Conservation (phyloP, 92 coral and sea anemone genomes). For the Blastomussa wellsi region DNA sequence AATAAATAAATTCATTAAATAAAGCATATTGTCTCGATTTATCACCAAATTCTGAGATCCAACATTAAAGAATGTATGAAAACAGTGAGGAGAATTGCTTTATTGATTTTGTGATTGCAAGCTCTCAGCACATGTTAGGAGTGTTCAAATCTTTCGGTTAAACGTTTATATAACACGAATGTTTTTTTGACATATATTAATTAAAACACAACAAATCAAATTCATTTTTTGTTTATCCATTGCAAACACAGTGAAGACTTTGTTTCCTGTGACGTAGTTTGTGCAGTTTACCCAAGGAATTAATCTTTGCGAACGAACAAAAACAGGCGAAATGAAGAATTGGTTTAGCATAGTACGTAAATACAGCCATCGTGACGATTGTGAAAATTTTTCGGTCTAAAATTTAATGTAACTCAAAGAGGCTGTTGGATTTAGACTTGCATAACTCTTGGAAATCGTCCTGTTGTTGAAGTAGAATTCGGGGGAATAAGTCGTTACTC, state of each 20-base stretch:
- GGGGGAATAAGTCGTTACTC: too few species aligned
- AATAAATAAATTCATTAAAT: background rate
- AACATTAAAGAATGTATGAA: background rate
- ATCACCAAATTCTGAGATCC: background rate
- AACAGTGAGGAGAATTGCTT: background rate
- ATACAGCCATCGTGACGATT: background rate
- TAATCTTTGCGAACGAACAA: background rate
- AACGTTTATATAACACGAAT: background rate
- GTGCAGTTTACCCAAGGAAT: background rate
- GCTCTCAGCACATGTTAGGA: background rate
- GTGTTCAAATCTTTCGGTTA: background rate
- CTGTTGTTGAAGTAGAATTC: too few species aligned
- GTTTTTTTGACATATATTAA: conserved; percentile 4
- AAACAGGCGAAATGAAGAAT: background rate
- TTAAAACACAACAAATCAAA: background rate
- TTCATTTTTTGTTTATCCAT: background rate
- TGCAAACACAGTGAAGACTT: background rate
- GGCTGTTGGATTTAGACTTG: background rate
- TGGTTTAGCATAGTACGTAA: background rate
- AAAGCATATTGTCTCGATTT: background rate
- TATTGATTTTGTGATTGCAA: background rate
- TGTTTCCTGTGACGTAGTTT: background rate
- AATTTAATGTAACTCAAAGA: background rate
- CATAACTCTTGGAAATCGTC: too few species aligned
- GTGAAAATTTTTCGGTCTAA: background rate